Conservation (phyloP, 64 coral and sea anemone species). For the Anthopleura sola region DNA sequence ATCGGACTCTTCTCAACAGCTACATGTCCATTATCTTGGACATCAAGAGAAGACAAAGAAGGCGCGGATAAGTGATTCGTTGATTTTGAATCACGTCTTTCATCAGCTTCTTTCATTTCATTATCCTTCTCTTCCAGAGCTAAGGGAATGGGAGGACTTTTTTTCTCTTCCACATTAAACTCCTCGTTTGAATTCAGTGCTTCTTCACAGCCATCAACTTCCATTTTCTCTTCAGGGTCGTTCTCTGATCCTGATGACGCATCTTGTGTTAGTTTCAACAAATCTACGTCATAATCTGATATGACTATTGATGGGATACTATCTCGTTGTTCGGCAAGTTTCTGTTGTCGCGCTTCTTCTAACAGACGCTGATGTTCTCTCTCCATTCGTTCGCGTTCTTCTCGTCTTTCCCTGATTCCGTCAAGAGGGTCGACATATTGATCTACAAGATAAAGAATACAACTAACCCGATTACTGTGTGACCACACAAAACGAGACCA, state of each 20-base stretch:
- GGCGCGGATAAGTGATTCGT: slow-evolving; percentile 19
- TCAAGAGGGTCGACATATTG: slow-evolving; percentile 60
- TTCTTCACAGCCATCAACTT: slow-evolving; percentile 3
- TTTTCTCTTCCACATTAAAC: slow-evolving; percentile 20
- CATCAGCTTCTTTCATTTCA: background rate
- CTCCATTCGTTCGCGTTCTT: slow-evolving; percentile 51
- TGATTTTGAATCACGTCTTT: background rate
- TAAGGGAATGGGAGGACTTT: background rate
- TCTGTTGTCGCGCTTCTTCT: slow-evolving; percentile 40
- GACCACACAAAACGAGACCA: too few relatives aligned
- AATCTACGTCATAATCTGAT: slow-evolving; percentile 50
- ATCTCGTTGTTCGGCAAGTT: slow-evolving; percentile 39
- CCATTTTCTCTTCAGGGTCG: background rate
- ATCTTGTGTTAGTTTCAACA: background rate
- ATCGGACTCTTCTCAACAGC: background rate
- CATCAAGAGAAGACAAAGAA: slow-evolving; percentile 22
- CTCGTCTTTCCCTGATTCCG: slow-evolving; percentile 61
- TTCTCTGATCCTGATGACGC: background rate
- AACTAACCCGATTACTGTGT: too few relatives aligned
- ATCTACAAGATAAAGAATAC: background rate
- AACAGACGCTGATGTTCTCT: slow-evolving; percentile 16
- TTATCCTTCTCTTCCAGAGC: background rate
- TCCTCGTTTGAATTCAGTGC: slow-evolving; percentile 16
- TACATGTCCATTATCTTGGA: background rate
- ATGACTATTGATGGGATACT: slow-evolving; percentile 71